phyloP scores from a whole-genome alignment of 2,888 invertebrate genomes.

The Andricus curvator region DNA sequence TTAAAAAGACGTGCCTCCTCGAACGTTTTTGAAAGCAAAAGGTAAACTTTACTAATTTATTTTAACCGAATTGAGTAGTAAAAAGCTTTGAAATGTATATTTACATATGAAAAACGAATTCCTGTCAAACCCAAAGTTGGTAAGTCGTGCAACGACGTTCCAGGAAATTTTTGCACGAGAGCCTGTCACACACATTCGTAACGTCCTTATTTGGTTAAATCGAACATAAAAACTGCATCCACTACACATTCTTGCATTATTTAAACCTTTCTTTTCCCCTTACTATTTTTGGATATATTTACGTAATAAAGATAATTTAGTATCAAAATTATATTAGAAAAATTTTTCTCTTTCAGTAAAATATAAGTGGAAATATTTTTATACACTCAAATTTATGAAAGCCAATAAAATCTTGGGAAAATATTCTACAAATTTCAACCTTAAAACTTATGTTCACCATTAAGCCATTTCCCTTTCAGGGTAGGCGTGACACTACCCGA shows the following conservation, averaged over 20 bases:
- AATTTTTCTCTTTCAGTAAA: neutral
- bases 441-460: no score
- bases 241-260: neutral
- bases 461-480: no score
- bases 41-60: neutral
- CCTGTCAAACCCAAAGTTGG: neutral
- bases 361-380: no score
- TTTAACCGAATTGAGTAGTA: neutral
- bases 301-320: neutral
- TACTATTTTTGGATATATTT: neutral
- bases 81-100: constrained; percentile 7
- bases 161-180: neutral
- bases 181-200: constrained; percentile 7
- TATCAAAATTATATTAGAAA: neutral
- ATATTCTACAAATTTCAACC: no score
- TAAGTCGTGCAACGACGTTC: no score
- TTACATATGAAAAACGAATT: constrained; percentile 7
- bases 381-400: no score
- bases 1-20: neutral
- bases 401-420: no score
- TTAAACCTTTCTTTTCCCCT: neutral
- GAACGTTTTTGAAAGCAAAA: neutral
- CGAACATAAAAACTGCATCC: neutral
- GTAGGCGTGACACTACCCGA: no score
- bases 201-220: constrained; percentile 2